Percentiles rank a stretch among this genome's conserved stretches.
phyloP scores from a whole-genome alignment of 2,113 vertebrate species.

The Formicarius rufipectus region DNA sequence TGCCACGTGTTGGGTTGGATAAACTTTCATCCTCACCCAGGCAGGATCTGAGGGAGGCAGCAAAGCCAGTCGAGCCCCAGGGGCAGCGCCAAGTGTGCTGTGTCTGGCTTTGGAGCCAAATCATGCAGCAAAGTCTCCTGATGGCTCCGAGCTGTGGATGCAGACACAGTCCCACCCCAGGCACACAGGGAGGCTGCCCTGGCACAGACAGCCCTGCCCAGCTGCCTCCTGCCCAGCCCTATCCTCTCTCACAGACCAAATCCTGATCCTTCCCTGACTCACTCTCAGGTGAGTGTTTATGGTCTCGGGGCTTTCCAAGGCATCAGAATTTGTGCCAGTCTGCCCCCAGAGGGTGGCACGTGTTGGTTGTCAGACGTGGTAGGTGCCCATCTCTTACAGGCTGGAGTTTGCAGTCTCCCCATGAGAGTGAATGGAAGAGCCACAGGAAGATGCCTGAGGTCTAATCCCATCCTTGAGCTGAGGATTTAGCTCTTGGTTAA shows the following conservation, averaged over 20 bases:
- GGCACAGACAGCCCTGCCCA: neutral
- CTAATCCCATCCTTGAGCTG: neutral
- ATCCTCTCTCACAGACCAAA: neutral
- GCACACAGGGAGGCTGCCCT: neutral
- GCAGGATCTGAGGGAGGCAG: neutral
- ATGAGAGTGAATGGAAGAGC: neutral
- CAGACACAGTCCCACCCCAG: accelerated
- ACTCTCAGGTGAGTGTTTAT: accelerated
- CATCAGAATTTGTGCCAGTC: neutral
- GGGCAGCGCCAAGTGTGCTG: neutral
- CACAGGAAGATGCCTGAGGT: neutral
- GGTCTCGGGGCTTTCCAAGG: neutral
- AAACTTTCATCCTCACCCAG: slow-evolving; percentile 10
- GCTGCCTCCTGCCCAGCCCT: neutral
- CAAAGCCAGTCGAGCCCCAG: neutral
- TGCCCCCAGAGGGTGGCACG: neutral
- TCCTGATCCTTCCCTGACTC: neutral
- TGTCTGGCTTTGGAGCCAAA: neutral
- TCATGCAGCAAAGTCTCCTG: neutral
- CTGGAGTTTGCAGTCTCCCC: neutral
- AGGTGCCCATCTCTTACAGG: neutral
- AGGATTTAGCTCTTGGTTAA: neutral
- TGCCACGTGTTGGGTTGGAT: neutral
- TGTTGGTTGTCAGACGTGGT: neutral
- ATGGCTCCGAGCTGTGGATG: neutral